These are phyloP conservation scores for Corvus cornix DNA, from an alignment of 2,113 vertebrate species.

Conservation along the genomic window DNA sequence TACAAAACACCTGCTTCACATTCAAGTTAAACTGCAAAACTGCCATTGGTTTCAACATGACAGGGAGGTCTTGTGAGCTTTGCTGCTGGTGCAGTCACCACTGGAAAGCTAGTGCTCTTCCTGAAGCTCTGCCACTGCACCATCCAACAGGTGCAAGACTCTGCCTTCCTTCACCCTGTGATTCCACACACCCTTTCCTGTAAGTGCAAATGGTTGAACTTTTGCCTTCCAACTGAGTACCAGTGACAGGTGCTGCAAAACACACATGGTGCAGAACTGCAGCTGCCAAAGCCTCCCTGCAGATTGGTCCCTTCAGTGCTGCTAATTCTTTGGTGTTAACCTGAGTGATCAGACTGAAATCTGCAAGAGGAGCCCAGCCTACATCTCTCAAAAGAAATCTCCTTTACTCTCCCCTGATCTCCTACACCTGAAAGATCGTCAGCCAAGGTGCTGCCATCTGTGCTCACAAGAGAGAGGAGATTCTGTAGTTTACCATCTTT, in stretches of 20 bases:
- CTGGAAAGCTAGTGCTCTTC: background rate
- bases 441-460: background rate
- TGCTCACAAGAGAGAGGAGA: background rate
- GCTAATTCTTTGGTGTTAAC: constrained; percentile 17
- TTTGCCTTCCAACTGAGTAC: background rate
- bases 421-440: background rate
- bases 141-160: background rate
- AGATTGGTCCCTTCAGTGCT: background rate
- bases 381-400: background rate
- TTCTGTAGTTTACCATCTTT: background rate
- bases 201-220: background rate
- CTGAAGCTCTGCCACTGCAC: background rate
- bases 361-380: background rate
- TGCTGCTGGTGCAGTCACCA: background rate
- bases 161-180: background rate
- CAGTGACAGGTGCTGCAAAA: background rate
- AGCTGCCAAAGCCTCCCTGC: background rate
- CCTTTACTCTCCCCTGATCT: background rate
- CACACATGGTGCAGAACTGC: background rate
- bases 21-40: background rate
- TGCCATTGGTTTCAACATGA: background rate
- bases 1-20: rapidly evolving
- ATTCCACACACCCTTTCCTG: background rate
- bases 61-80: background rate
- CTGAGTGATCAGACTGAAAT: background rate